phyloP scores from a whole-genome alignment of 2,888 invertebrate genomes.

The Apodemia duryi region DNA sequence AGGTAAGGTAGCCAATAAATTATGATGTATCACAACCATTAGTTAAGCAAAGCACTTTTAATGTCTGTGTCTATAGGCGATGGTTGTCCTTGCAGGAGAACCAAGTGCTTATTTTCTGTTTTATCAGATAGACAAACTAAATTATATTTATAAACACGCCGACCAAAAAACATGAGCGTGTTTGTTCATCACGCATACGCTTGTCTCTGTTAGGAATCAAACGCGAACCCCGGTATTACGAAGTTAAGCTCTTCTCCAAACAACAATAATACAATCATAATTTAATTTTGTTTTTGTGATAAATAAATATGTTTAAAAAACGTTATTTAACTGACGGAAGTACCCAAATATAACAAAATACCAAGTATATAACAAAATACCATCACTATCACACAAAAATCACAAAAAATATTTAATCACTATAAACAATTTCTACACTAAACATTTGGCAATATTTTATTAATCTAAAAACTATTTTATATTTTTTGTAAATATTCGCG shows the following conservation, averaged over 20 bases:
- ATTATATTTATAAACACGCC: too few species aligned
- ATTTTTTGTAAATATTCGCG: constrained; percentile 19
- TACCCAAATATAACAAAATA: constrained; percentile 8
- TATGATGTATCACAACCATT: too few species aligned
- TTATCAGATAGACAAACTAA: too few species aligned
- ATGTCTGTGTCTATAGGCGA: too few species aligned
- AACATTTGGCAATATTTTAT: constrained; percentile 2
- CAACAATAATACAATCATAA: not conserved
- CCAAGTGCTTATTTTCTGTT: too few species aligned
- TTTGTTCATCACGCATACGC: not conserved
- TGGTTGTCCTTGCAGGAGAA: too few species aligned
- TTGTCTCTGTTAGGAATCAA: not conserved
- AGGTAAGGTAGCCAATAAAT: too few species aligned
- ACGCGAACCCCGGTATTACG: not conserved
- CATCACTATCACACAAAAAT: constrained; percentile 11
- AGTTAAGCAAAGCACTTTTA: too few species aligned
- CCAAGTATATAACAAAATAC: constrained; percentile 1
- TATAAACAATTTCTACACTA: constrained; percentile 20
- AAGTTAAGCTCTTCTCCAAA: not conserved
- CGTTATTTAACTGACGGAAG: not conserved
- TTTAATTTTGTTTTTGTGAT: not conserved
- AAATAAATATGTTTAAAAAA: not conserved
- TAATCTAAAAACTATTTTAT: constrained; percentile 12
- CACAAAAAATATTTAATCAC: constrained; percentile 18
- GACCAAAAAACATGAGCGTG: not conserved